Evolutionary conservation across 2,113 vertebrate species (phyloP).

Genomic region (Corythornis vintsioides): DNA sequence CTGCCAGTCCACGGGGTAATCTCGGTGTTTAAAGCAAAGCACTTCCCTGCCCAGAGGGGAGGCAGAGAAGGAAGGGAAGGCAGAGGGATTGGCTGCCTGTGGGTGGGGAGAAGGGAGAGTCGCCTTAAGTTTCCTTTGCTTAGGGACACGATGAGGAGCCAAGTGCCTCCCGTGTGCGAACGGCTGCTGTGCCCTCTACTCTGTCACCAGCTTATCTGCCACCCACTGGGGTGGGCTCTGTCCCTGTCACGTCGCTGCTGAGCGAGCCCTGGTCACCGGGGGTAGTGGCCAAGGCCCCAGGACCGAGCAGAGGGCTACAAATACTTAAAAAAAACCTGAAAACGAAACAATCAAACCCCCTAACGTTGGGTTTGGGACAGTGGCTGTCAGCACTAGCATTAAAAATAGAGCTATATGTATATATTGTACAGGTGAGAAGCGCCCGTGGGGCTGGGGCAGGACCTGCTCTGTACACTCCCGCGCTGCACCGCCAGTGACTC

Average conservation of each 20-base stretch:
- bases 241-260: fast-evolving
- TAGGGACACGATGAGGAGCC: not conserved
- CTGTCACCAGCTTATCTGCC: not conserved
- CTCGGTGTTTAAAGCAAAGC: not conserved
- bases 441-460: not conserved
- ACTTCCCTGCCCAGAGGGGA: not conserved
- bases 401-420: conserved; percentile 47
- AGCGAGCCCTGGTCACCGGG: fast-evolving
- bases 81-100: not conserved
- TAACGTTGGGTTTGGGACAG: not conserved
- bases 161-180: not conserved
- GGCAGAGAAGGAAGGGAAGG: not conserved
- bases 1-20: not conserved
- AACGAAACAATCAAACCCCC: not conserved
- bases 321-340: not conserved
- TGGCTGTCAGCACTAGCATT: conserved; percentile 15
- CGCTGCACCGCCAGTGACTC: not conserved
- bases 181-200: not conserved
- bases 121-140: not conserved
- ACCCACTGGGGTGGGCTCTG: not conserved
- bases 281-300: fast-evolving
- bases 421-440: conserved; percentile 23
- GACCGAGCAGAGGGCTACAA: not conserved
- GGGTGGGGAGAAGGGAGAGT: not conserved
- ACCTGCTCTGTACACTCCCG: not conserved